Conservation (phyloP, 2,888 invertebrate genomes). For the Octonoba sinensis region DNA sequence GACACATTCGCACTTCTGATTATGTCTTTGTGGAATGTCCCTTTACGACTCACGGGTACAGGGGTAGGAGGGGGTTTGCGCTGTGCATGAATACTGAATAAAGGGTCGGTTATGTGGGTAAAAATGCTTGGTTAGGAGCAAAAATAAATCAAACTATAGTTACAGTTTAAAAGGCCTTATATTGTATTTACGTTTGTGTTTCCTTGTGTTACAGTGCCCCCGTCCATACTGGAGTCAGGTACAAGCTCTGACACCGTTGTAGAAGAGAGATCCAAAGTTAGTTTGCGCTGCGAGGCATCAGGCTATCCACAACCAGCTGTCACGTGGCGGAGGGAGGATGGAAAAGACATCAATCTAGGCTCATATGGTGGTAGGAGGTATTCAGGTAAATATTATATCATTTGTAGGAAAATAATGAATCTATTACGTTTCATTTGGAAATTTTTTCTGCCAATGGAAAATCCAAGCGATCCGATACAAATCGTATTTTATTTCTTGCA, state of each 20-base stretch:
- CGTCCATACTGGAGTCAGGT: slow-evolving; percentile 89
- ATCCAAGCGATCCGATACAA: no score
- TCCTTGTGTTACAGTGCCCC: slow-evolving; percentile 86
- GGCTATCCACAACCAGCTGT: slow-evolving; percentile 90
- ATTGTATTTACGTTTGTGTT: background rate
- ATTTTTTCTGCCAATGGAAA: no score
- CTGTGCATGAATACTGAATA: no score
- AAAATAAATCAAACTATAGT: no score
- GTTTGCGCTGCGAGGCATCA: slow-evolving; percentile 89
- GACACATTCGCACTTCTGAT: no score
- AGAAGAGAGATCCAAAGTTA: slow-evolving; percentile 92
- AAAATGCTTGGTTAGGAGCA: no score
- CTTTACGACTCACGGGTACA: no score
- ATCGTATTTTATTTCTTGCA: no score
- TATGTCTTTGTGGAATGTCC: no score
- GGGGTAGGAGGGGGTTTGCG: no score
- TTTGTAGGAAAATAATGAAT: background rate
- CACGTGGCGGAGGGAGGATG: slow-evolving; percentile 93
- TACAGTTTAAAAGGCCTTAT: no score
- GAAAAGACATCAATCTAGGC: slow-evolving; percentile 86
- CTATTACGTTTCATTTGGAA: background rate
- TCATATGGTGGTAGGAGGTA: slow-evolving; percentile 66
- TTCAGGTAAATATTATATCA: slow-evolving; percentile 53
- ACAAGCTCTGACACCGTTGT: slow-evolving; percentile 75
- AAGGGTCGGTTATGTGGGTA: no score